phyloP scores from a whole-genome alignment of 2,797 vertebrate genomes.

The Spea hammondii region DNA sequence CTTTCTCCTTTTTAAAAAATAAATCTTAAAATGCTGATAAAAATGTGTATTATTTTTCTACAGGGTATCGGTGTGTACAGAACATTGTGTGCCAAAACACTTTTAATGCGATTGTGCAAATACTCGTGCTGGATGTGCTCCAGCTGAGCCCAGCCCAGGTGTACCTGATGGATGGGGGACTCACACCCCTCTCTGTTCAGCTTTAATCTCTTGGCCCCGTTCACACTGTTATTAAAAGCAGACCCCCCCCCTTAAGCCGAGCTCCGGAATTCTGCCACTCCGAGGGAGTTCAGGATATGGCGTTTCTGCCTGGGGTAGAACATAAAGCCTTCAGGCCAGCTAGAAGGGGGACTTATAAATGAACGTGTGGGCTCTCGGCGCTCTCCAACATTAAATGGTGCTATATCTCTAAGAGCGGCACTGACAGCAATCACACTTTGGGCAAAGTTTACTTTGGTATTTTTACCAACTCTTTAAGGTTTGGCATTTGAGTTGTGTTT shows the following conservation, averaged over 20 bases:
- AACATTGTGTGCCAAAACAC: constrained; percentile 34
- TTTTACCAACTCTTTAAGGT: too few species aligned
- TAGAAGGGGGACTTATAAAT: neutral
- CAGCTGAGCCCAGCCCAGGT: constrained; percentile 18
- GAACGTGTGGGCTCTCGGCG: neutral
- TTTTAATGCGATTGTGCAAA: constrained; percentile 43
- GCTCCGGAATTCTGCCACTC: too few species aligned
- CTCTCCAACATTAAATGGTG: neutral
- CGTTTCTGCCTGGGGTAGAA: neutral
- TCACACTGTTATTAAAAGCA: constrained; percentile 15
- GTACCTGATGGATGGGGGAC: constrained; percentile 20
- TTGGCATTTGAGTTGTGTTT: too few species aligned
- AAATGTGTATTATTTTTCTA: constrained; percentile 2
- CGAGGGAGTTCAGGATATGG: neutral
- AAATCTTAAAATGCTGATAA: constrained; percentile 16
- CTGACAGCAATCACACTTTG: too few species aligned
- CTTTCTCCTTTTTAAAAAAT: constrained; percentile 22
- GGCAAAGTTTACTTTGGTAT: too few species aligned
- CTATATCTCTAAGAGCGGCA: neutral
- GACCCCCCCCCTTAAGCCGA: neutral
- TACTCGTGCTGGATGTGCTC: constrained; percentile 7
- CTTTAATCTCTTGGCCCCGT: constrained; percentile 27
- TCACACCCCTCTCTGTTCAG: constrained; percentile 13
- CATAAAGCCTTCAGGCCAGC: neutral
- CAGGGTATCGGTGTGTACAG: neutral